These are phyloP conservation scores for Hapalemur alaotrensis DNA, from an alignment of 2,797 vertebrate species.

Conservation along the genomic window DNA sequence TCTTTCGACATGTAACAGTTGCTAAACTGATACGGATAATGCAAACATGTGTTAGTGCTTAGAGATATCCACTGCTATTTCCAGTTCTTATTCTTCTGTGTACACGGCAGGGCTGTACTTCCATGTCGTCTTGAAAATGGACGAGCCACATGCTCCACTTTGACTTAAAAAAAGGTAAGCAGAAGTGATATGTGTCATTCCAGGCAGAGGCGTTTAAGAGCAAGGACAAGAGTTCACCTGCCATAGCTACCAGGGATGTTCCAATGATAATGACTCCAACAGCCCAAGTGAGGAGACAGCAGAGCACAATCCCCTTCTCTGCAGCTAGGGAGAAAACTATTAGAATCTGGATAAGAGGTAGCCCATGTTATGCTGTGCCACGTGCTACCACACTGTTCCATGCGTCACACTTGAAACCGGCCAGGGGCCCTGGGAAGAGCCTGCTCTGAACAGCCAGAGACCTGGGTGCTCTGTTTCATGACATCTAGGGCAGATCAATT, in stretches of 20 bases:
- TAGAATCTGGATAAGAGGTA: background rate
- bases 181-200: background rate
- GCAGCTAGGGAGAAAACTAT: background rate
- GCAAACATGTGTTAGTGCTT: background rate
- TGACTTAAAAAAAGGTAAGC: background rate
- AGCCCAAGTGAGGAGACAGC: background rate
- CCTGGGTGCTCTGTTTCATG: background rate
- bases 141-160: background rate
- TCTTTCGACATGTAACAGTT: background rate
- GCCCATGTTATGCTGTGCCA: background rate
- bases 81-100: background rate
- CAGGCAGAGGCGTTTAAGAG: background rate
- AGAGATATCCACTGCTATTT: background rate
- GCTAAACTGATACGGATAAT: background rate
- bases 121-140: background rate
- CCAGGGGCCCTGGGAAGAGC: background rate
- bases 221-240: background rate
- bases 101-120: background rate
- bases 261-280: background rate
- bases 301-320: background rate
- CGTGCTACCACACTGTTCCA: background rate
- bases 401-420: background rate
- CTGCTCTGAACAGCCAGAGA: background rate
- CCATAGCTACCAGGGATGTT: background rate
- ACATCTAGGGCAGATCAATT: background rate